Conservation (phyloP, 2,888 invertebrate species). For the Spilarctia lutea region DNA sequence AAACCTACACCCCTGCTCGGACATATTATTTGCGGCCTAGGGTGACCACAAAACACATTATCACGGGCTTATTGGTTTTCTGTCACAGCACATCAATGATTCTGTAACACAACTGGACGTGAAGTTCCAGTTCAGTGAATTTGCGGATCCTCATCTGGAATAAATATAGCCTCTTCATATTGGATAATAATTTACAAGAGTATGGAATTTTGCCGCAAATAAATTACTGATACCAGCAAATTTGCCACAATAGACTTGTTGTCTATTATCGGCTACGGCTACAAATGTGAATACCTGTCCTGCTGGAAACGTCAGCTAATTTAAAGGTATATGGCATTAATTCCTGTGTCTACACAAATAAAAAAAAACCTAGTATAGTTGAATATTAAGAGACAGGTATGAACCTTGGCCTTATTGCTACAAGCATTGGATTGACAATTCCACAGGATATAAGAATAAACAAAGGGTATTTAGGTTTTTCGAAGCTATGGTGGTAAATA, state of each 20-base stretch:
- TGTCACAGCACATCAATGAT: constrained; percentile 42
- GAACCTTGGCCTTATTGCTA: too few species aligned
- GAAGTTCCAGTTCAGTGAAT: constrained; percentile 30
- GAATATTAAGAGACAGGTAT: too few species aligned
- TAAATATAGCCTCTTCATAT: constrained; percentile 5
- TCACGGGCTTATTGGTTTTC: constrained; percentile 43
- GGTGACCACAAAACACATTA: constrained; percentile 55
- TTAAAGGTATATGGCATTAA: background rate
- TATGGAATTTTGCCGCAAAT: background rate
- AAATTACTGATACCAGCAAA: background rate
- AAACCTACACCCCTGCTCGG: constrained; percentile 24
- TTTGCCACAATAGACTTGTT: background rate
- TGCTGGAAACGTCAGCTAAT: background rate
- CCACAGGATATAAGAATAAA: too few species aligned
- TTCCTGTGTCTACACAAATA: background rate
- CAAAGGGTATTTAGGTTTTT: too few species aligned
- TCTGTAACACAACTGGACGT: constrained; percentile 20
- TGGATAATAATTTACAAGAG: constrained; percentile 4
- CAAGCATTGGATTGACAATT: too few species aligned
- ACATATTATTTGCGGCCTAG: constrained; percentile 32
- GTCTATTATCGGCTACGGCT: background rate
- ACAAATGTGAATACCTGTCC: too few species aligned
- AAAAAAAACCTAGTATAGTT: too few species aligned
- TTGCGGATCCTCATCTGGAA: constrained; percentile 18
- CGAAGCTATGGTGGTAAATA: too few species aligned